Conservation (phyloP, 1,140 invertebrate species). For the Anoplolepis gracilipes region DNA sequence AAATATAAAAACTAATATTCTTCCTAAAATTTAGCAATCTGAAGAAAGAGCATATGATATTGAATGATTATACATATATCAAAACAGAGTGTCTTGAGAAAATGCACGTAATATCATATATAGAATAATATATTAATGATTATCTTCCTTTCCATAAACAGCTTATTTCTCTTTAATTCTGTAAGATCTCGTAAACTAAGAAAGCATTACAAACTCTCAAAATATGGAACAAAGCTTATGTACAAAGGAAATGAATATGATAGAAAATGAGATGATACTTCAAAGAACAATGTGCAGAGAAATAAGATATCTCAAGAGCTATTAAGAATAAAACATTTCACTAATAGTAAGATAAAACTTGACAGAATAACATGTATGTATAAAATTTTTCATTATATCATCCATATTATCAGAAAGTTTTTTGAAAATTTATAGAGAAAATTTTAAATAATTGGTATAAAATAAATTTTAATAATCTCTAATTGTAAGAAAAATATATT, state of each 20-base stretch:
- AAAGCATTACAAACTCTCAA: not conserved
- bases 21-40: not conserved
- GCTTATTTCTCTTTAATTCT: slow-evolving; percentile 4
- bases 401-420: not conserved
- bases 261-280: slow-evolving; percentile 11
- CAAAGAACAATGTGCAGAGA: not conserved
- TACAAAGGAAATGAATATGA: not conserved
- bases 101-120: not conserved
- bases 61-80: slow-evolving; percentile 17
- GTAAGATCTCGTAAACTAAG: not conserved
- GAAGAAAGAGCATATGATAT: not conserved
- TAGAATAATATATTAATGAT: slow-evolving; percentile 10
- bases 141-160: not conserved
- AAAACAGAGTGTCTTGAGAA: not conserved
- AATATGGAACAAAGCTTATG: not conserved
- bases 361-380: not conserved
- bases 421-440: not conserved
- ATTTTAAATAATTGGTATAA: not conserved
- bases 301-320: not conserved
- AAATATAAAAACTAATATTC: not conserved
- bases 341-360: not conserved
- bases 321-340: slow-evolving; percentile 13
- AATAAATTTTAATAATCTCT: not conserved
- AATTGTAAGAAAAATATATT: slow-evolving; percentile 7
- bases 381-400: not conserved